Evolutionary conservation across 2,888 invertebrate species (phyloP).

Genomic region (Oligia strigilis): DNA sequence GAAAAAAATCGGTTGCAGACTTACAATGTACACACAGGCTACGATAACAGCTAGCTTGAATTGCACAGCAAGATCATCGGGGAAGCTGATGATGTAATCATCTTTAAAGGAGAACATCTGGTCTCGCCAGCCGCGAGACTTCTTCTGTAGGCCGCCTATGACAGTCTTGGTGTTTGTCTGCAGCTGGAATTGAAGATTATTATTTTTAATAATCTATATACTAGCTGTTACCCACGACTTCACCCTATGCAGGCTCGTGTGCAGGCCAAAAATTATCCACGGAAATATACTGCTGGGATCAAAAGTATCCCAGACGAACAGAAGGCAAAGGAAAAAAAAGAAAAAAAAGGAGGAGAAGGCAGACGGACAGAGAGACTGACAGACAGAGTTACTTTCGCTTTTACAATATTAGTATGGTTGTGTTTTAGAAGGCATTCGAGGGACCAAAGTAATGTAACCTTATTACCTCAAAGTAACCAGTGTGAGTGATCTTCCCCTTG

Average conservation of each 20-base stretch:
- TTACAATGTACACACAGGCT: constrained; percentile 73
- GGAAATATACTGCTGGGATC: background rate
- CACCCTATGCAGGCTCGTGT: background rate
- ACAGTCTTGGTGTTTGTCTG: constrained; percentile 68
- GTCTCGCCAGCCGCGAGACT: constrained; percentile 63
- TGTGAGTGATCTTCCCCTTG: constrained; percentile 65
- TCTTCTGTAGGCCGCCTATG: constrained; percentile 67
- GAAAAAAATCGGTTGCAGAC: constrained; percentile 6
- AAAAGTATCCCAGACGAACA: background rate
- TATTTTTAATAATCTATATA: constrained; percentile 8
- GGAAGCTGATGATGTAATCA: constrained; percentile 72
- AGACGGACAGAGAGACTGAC: background rate
- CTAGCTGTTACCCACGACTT: too few species aligned
- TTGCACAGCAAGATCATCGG: constrained; percentile 70
- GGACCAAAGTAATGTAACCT: background rate
- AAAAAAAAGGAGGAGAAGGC: too few species aligned
- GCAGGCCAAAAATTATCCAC: too few species aligned
- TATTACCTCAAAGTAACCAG: constrained; percentile 11
- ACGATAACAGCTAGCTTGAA: constrained; percentile 76
- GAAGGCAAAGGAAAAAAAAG: background rate
- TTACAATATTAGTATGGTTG: background rate
- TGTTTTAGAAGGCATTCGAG: too few species aligned
- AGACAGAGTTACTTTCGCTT: background rate
- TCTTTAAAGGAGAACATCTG: constrained; percentile 61
- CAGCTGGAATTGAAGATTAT: constrained; percentile 62